A percentile compares a stretch with the other conserved stretches of the same genome.
Conservation (phyloP, 2,797 vertebrate genomes). For the Ataeniobius toweri region DNA sequence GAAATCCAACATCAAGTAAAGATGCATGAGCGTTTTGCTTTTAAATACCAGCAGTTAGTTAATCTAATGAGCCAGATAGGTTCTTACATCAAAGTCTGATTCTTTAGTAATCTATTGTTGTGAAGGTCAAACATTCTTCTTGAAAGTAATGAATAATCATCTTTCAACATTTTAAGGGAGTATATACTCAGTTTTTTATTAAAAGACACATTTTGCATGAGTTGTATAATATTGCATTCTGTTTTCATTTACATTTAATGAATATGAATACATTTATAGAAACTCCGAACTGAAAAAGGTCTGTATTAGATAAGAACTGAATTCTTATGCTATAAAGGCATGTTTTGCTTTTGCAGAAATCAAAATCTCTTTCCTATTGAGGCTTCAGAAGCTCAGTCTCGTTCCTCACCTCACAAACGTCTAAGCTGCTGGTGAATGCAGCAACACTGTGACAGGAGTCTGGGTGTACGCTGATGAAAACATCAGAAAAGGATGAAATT, state of each 20-base stretch:
- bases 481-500: constrained; percentile 12
- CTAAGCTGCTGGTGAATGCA: constrained; percentile 8
- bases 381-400: constrained; percentile 9
- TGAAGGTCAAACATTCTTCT: background rate
- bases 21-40: background rate
- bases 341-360: background rate
- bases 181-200: background rate
- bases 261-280: background rate
- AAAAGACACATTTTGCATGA: background rate
- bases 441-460: background rate
- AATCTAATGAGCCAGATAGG: background rate
- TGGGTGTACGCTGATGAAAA: constrained; percentile 17
- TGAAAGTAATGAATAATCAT: background rate
- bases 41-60: background rate
- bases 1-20: background rate
- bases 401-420: background rate
- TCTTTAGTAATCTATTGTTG: background rate
- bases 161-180: background rate
- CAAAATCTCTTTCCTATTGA: background rate
- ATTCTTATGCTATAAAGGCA: background rate
- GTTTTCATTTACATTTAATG: background rate
- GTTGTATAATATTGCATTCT: background rate
- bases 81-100: background rate
- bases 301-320: background rate
- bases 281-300: background rate